Conservation (phyloP, 2,888 invertebrate species). For the Morpho helenor region DNA sequence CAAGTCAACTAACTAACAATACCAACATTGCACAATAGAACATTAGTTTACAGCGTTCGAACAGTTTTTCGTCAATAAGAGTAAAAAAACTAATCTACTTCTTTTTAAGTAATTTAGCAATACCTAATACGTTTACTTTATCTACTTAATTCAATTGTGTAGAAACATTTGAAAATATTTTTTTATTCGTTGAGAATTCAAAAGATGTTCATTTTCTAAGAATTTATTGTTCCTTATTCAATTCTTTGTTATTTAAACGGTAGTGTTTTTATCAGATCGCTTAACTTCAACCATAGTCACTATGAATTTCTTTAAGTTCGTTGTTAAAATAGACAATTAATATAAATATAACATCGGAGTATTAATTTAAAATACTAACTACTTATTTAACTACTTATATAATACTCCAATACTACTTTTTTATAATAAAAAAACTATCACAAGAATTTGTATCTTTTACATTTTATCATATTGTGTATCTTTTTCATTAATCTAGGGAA, state of each 20-base stretch:
- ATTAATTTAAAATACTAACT: too few relatives aligned
- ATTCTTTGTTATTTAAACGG: background rate
- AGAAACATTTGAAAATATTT: constrained; percentile 1
- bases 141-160: background rate
- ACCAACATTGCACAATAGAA: background rate
- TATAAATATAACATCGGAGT: too few relatives aligned
- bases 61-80: background rate
- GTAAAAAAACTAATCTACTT: constrained; percentile 13
- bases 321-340: too few relatives aligned
- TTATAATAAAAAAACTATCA: too few relatives aligned
- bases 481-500: background rate
- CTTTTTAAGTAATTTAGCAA: constrained; percentile 8
- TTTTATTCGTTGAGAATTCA: constrained; percentile 5
- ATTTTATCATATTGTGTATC: background rate
- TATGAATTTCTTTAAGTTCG: background rate
- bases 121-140: constrained; percentile 1
- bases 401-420: too few relatives aligned
- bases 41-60: background rate
- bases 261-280: background rate
- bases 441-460: background rate
- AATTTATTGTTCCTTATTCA: constrained; percentile 4
- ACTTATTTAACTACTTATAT: too few relatives aligned
- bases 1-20: too few relatives aligned
- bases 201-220: constrained; percentile 6
- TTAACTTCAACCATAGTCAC: too few relatives aligned